phyloP scores from a whole-genome alignment of 2,113 vertebrate species.

The Cathartes aura region DNA sequence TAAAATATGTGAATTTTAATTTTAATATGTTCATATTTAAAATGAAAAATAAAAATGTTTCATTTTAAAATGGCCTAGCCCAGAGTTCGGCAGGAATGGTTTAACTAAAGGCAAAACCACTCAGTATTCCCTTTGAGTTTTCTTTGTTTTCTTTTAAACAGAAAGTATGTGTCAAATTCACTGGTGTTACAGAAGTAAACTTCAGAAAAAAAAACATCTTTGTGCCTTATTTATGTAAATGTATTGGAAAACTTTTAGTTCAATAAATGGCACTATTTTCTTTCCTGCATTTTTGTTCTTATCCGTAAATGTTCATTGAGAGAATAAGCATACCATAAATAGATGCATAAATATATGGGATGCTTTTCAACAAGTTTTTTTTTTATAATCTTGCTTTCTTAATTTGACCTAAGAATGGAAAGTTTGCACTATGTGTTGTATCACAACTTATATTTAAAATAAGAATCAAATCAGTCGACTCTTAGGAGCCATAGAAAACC shows the following conservation, averaged over 20 bases:
- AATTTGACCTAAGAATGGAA: neutral
- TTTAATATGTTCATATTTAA: neutral
- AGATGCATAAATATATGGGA: neutral
- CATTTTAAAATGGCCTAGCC: neutral
- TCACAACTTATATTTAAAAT: neutral
- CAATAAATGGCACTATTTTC: neutral
- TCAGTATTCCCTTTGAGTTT: neutral
- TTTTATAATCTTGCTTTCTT: neutral
- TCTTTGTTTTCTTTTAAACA: neutral
- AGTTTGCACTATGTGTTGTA: neutral
- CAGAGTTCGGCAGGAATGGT: neutral
- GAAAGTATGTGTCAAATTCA: neutral
- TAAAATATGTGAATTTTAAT: neutral
- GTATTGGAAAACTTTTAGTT: neutral
- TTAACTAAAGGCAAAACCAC: neutral
- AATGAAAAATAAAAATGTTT: neutral
- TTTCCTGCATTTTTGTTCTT: neutral
- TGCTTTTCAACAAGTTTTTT: neutral
- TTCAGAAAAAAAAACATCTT: neutral
- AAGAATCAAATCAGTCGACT: neutral
- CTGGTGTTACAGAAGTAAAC: neutral
- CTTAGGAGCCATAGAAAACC: neutral
- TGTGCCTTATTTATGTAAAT: neutral
- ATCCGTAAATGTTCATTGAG: neutral
- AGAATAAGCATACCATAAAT: neutral